These are phyloP conservation scores for Minunthozetes semirufus DNA, from an alignment of 2,888 invertebrate genomes.

Conservation along the genomic window DNA sequence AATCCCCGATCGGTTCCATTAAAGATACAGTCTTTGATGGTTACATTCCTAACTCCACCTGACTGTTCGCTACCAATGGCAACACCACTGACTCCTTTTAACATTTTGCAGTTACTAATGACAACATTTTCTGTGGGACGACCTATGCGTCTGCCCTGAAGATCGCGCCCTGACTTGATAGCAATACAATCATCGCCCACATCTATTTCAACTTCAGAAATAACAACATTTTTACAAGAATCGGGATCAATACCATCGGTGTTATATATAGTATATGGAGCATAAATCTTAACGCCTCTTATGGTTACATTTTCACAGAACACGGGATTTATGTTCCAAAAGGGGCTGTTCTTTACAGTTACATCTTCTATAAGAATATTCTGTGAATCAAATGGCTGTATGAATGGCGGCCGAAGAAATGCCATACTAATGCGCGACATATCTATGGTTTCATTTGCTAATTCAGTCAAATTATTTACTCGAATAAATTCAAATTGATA, in stretches of 20 bases:
- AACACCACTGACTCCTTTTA: neutral
- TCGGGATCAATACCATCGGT: constrained; percentile 25
- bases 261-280: neutral
- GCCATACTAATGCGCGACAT: neutral
- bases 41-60: constrained; percentile 20
- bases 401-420: neutral
- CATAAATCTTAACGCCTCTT: neutral
- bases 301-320: constrained; percentile 9
- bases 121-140: constrained; percentile 19
- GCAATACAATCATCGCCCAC: constrained; percentile 23
- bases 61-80: constrained; percentile 25
- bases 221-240: neutral
- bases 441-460: neutral
- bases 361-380: neutral
- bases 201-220: neutral
- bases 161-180: constrained; percentile 12
- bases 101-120: neutral
- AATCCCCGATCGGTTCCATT: constrained; percentile 22
- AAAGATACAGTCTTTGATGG: neutral
- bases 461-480: neutral
- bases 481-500: neutral
- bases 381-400: neutral
- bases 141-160: neutral
- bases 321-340: constrained; percentile 7
- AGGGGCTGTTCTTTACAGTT: neutral